Base-by-base conservation (phyloP, 2,797 vertebrate genomes). In the Melopsittacus undulatus region DNA sequence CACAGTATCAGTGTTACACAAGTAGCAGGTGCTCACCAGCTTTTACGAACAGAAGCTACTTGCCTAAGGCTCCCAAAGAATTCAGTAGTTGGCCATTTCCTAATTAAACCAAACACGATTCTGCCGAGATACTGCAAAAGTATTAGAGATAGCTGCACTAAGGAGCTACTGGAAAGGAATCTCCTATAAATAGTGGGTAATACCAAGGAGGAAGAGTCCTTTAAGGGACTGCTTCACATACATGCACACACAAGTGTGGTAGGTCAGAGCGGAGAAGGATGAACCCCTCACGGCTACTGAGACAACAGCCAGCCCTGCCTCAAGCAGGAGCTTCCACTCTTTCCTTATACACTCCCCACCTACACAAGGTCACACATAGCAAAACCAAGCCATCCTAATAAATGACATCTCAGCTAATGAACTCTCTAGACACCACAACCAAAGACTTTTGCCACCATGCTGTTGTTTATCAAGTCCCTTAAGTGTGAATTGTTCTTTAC, bases 341-440 rank as follows among this genome's bases (percentile, higher is more conserved):
- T 82, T 63, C 66, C 90, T 86, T 92, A 87, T 96, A 94, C 42
- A 89, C 88, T 69, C 51, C 86, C 46, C 74, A 92, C 36, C 48
- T 13, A 7, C 10, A 75, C 56, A 95, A 67, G 45, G n/a, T 88
- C 95, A 86, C 29, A 13, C 34, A 91, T 78, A 95, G 48, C 69
- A 91, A 96, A 90, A 94, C 82, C 9, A 21, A 97, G 76, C 29
- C 67, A n/a, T 30, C 69, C 57, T 75, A 27, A 76, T 10, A 62
- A 72, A 21, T 6, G 11, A 48, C 11, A 51, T 30, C 40, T 89
- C 27, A 9, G 26, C 27, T 73, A 46, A 13, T 34, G 48, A 79
- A 73, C 27, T 45, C 87, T 92, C 81, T 32, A 38, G 15, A 45
- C 49, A 63, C 38, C 27, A 73, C 72, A 73, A 16, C 16, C 63